Base-by-base conservation (phyloP, 1,140 invertebrate species). In the Brachionus manjavacas region DNA sequence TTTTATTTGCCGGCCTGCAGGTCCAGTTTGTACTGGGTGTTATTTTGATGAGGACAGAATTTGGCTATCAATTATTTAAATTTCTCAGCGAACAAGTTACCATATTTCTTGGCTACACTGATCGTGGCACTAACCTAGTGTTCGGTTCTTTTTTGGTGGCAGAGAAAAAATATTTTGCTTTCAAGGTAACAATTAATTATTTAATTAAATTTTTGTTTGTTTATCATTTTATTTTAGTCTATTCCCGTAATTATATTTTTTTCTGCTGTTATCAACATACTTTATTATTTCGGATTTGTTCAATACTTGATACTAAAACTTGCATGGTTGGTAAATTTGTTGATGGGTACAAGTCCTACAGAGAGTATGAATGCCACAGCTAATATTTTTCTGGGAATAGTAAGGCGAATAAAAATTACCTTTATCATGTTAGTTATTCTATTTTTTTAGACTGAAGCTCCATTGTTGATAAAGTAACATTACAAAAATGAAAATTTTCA, bases 181-280 rank as follows among this genome's bases (percentile, higher is more conserved):
- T 81, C 14, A 60, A 64, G 12, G 79, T 81, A 81, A 64, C 8
- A 4, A 6, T 6, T 52, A 20, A 16, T 41, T 41, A 23, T 20
- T 86, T 2, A 60, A 12, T 14, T 72, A 55, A 79, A 28, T 9
- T 35, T 28, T 49, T 49, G 11, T 52, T 35, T 35, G 4, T 6
- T 35, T 7, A 46, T 79, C 3, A 74, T 70, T 86, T 52, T 55
- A 91, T 64, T 88, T 25, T 8, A 95, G 94, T 91, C 92, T 0
- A 89, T 96, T 20, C 93, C 94, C 0, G 94, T 95, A 0, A 95
- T 97, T 68, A 95, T 95, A 90, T 97, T 96, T 91, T 94, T 97
- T 87, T 94, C 94, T 87, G 95, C 96, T 88, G 89, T 94, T 84
- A 93, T 96, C 14, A 93, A 94, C 86, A 91, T 97, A 11, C 89